Evolutionary conservation across 1,140 invertebrate genomes (phyloP), one percentile per base, ranked within the genome.

Genomic region (Cotesia vestalis): DNA sequence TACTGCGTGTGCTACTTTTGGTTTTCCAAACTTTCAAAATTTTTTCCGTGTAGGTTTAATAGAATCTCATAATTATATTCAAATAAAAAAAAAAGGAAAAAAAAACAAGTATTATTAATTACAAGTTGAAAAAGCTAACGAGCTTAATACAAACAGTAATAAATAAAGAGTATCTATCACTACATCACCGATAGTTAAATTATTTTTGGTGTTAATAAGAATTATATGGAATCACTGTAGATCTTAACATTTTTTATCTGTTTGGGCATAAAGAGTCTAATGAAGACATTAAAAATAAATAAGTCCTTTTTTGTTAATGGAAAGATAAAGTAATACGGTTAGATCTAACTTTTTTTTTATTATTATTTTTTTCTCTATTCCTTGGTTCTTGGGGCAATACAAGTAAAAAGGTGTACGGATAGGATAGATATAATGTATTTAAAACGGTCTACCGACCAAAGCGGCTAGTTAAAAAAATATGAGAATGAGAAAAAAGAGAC

Each of bases 231-330:
- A 4, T 20, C 6, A 20, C 9, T 59, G 20, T 59, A 55, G 12
- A 12, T 20, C 27, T 20, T 9, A 27, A 27, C 20, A 27, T 20
- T 20, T 20, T 59, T 27, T 20, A 17, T 20, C 14, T 59, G 57
- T 59, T 59, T 59, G 17, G 17, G 20, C 9, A 27, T 59, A 59
- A 59, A 59, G 14, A 59, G 14, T 17, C 17, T 59, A 27, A 59
- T 59, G 57, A 20, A 59, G 57, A 27, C 57, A 59, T 59, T 17
- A 59, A 59, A 59, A 59, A 59, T 59, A 59, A 59, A 59, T 59
- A 11, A 27, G 17, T 20, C 6, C 9, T 20, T 20, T 59, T 20
- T 59, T 59, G 20, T 59, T 59, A 59, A 59, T 59, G 57, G 57
- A 59, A 59, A 59, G 57, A 59, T 59, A 59, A 59, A 27, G 17